Percentiles rank a stretch among this genome's conserved stretches.
phyloP scores from a whole-genome alignment of 2,797 vertebrate genomes.

The Leucoraja ocellata region DNA sequence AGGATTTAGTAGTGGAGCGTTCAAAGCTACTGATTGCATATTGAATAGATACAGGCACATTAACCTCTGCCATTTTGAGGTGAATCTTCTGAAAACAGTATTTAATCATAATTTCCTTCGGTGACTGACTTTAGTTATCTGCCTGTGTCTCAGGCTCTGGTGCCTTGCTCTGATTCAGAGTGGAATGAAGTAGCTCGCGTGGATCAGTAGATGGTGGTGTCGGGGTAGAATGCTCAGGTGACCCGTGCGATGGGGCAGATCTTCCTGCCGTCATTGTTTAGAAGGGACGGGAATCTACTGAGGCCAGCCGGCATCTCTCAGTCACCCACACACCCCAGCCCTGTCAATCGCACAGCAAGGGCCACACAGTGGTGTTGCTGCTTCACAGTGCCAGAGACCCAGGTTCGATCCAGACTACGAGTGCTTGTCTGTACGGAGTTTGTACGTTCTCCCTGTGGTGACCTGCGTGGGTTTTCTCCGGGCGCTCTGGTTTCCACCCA shows the following conservation, averaged over 20 bases:
- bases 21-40: conserved; percentile 43
- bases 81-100: conserved; percentile 41
- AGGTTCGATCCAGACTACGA: no score
- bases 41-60: not conserved
- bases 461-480: no score
- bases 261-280: not conserved
- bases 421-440: no score
- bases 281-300: not conserved
- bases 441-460: no score
- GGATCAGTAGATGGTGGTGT: conserved; percentile 66
- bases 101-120: conserved; percentile 40
- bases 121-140: conserved; percentile 41
- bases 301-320: no score
- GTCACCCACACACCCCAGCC: no score
- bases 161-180: conserved; percentile 37
- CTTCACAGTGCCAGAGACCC: no score
- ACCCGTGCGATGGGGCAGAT: not conserved
- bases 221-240: conserved; percentile 43
- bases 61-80: conserved; percentile 42
- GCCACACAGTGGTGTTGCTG: no score
- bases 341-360: no score
- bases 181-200: conserved; percentile 54
- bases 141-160: conserved; percentile 39
- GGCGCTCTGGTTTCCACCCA: no score
- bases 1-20: conserved; percentile 37